These are phyloP conservation scores for Sphyrna mokarran DNA, from an alignment of 2,113 vertebrate species.

Conservation along the genomic window DNA sequence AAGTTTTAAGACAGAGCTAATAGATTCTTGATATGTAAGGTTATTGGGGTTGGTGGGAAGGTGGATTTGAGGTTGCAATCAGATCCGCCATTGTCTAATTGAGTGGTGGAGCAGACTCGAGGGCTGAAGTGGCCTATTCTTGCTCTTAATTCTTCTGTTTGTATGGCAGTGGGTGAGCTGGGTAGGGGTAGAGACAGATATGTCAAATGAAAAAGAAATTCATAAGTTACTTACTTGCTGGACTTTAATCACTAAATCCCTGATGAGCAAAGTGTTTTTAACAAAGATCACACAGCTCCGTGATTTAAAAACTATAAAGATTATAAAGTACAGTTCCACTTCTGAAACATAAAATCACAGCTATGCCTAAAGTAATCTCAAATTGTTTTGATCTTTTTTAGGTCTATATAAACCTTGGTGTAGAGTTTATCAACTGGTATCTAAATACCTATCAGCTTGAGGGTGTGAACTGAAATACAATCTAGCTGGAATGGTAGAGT, in stretches of 20 bases:
- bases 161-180: not conserved
- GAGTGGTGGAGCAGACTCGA: no score
- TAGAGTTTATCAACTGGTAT: not conserved
- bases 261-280: not conserved
- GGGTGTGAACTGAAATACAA: slow-evolving; percentile 17
- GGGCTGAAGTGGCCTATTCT: no score
- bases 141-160: no score
- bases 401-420: not conserved
- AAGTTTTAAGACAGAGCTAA: no score
- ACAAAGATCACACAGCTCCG: not conserved
- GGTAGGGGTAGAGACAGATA: not conserved
- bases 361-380: not conserved
- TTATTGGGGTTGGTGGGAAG: no score
- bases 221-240: not conserved
- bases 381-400: slow-evolving; percentile 3
- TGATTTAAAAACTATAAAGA: not conserved
- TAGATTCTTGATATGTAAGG: no score
- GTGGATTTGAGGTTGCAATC: no score
- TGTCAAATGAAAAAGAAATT: not conserved
- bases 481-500: not conserved
- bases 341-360: not conserved
- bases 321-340: not conserved
- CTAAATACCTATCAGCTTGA: not conserved
- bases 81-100: no score
- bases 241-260: not conserved